Conservation (phyloP, 2,888 invertebrate species). For the Rhogogaster chlorosoma region DNA sequence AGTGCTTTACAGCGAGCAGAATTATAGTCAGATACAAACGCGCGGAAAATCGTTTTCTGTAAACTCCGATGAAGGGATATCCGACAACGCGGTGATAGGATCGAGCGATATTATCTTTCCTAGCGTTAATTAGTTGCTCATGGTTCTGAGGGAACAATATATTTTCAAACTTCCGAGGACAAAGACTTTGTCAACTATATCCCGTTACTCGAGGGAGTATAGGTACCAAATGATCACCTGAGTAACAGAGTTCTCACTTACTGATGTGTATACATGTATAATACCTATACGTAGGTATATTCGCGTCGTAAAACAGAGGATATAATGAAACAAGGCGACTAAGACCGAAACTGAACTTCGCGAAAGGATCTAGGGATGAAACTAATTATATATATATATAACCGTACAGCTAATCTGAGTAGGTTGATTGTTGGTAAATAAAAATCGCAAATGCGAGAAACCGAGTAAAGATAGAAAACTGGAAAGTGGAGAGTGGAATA, state of each 20-base stretch:
- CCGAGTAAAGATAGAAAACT: background rate
- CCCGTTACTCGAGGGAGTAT: background rate
- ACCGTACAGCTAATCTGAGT: background rate
- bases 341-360: background rate
- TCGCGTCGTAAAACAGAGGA: background rate
- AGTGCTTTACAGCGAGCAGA: background rate
- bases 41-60: background rate
- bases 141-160: constrained; percentile 10
- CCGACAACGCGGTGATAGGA: background rate
- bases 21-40: background rate
- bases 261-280: background rate
- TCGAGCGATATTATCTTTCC: constrained; percentile 23
- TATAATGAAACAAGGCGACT: background rate
- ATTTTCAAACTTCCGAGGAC: background rate
- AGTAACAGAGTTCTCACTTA: constrained; percentile 17
- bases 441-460: background rate
- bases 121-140: constrained; percentile 4
- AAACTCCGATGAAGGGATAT: background rate
- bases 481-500: background rate
- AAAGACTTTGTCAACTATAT: constrained; percentile 40
- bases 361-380: background rate
- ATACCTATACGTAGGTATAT: background rate
- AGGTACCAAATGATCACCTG: background rate
- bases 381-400: background rate
- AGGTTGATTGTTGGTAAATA: constrained; percentile 17